phyloP scores from a whole-genome alignment of 23 tunicate species.

The Ciona savignyi region DNA sequence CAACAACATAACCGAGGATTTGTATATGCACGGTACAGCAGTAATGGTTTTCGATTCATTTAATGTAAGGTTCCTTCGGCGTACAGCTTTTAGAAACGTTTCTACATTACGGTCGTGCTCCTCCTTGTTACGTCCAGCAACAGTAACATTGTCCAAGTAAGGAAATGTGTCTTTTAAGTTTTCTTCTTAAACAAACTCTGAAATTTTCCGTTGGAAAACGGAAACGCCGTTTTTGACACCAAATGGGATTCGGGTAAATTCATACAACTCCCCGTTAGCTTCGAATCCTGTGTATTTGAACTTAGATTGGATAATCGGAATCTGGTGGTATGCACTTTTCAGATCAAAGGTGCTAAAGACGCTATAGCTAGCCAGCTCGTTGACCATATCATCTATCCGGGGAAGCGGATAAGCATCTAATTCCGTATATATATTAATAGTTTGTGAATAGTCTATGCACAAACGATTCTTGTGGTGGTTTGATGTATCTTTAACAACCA shows the following conservation, averaged over 20 bases:
- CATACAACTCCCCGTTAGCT: too few species aligned
- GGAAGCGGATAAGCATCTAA: constrained; percentile 7
- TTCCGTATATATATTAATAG: background rate
- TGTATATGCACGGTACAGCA: background rate
- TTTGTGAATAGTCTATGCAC: background rate
- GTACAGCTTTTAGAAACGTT: background rate
- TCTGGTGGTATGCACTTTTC: constrained; percentile 21
- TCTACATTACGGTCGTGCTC: constrained; percentile 15
- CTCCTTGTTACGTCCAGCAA: constrained; percentile 7
- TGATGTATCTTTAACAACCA: background rate
- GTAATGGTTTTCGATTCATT: background rate
- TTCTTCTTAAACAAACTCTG: constrained; percentile 1
- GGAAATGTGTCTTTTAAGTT: constrained; percentile 6
- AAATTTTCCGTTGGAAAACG: constrained; percentile 13
- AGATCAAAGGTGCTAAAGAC: constrained; percentile 7
- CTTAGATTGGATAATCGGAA: background rate
- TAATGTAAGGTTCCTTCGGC: background rate
- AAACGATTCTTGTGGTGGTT: background rate
- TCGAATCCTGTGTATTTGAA: constrained; percentile 15
- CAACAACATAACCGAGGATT: background rate
- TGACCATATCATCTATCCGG: background rate
- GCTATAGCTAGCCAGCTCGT: background rate
- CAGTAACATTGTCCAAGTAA: constrained; percentile 26
- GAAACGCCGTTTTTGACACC: constrained; percentile 32
- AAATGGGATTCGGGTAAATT: too few species aligned